These are phyloP conservation scores for Globia sparganii DNA, from an alignment of 2,888 invertebrate species.

Conservation along the genomic window DNA sequence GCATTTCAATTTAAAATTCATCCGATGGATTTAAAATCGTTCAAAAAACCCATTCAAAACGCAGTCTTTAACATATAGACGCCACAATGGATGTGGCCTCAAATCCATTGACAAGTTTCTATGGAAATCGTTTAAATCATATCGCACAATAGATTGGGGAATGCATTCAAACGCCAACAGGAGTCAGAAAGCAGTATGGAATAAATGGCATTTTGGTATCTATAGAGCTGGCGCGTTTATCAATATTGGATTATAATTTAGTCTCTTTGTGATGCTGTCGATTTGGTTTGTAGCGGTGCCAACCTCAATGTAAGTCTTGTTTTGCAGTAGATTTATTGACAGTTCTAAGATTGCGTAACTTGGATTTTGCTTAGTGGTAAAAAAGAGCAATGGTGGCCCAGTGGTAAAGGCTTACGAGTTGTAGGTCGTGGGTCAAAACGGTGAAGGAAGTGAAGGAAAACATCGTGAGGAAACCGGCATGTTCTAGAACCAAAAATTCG, in stretches of 20 bases:
- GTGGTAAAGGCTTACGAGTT: not conserved
- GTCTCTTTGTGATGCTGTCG: slow-evolving; percentile 18
- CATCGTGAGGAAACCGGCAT: not conserved
- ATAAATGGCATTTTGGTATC: slow-evolving; percentile 43
- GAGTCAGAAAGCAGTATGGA: slow-evolving; percentile 47
- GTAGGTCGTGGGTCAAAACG: not conserved
- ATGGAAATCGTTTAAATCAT: slow-evolving; percentile 67
- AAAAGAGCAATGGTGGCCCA: not conserved
- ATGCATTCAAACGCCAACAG: slow-evolving; percentile 66
- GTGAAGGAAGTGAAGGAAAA: not conserved
- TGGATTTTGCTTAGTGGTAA: not conserved
- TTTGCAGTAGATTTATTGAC: not conserved
- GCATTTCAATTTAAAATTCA: slow-evolving; percentile 57
- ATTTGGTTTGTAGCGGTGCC: not conserved
- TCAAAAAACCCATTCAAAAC: slow-evolving; percentile 52
- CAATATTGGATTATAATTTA: slow-evolving; percentile 51
- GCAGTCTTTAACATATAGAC: slow-evolving; percentile 42
- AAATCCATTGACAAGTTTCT: slow-evolving; percentile 67
- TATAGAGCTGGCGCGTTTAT: slow-evolving; percentile 30
- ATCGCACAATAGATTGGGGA: slow-evolving; percentile 68
- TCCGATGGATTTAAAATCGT: slow-evolving; percentile 55
- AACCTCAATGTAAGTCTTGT: not conserved
- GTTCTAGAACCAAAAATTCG: not conserved
- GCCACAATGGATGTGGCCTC: slow-evolving; percentile 59
- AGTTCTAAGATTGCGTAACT: not conserved